Percentiles rank a stretch among this genome's conserved stretches.
phyloP scores from a whole-genome alignment of 1,140 invertebrate genomes.

The Drosophila nigrodunni region DNA sequence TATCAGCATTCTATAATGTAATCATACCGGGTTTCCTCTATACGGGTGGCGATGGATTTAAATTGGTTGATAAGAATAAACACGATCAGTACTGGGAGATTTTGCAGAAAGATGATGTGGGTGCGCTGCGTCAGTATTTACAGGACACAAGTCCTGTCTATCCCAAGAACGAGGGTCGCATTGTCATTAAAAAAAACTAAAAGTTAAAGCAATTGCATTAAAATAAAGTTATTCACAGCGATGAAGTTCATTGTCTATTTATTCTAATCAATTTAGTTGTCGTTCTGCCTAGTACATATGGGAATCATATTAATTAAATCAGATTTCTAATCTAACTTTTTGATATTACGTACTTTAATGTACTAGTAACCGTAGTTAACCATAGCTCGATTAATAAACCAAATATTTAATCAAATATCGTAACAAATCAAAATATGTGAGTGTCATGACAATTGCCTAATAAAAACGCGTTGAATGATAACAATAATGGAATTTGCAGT shows the following conservation, averaged over 20 bases:
- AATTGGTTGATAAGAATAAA: constrained; percentile 25
- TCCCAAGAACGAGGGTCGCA: constrained; percentile 85
- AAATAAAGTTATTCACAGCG: neutral
- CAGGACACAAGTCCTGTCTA: constrained; percentile 77
- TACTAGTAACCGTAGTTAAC: too few species aligned
- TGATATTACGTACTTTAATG: neutral
- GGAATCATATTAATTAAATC: neutral
- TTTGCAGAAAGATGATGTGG: constrained; percentile 36
- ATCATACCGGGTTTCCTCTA: constrained; percentile 80
- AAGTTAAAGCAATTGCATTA: neutral
- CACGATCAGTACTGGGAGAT: constrained; percentile 15
- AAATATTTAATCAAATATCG: neutral
- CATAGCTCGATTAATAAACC: too few species aligned
- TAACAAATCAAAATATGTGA: neutral
- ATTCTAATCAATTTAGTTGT: too few species aligned
- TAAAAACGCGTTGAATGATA: neutral
- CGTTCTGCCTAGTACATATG: neutral
- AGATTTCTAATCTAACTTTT: neutral
- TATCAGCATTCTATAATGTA: constrained; percentile 85
- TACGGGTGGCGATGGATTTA: constrained; percentile 63
- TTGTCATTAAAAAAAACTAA: constrained; percentile 45
- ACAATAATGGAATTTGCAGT: too few species aligned
- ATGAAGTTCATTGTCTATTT: too few species aligned
- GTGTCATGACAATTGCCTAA: neutral
- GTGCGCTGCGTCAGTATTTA: constrained; percentile 49